phyloP scores from a whole-genome alignment of 2,113 vertebrate species.

The Apteryx owenii region DNA sequence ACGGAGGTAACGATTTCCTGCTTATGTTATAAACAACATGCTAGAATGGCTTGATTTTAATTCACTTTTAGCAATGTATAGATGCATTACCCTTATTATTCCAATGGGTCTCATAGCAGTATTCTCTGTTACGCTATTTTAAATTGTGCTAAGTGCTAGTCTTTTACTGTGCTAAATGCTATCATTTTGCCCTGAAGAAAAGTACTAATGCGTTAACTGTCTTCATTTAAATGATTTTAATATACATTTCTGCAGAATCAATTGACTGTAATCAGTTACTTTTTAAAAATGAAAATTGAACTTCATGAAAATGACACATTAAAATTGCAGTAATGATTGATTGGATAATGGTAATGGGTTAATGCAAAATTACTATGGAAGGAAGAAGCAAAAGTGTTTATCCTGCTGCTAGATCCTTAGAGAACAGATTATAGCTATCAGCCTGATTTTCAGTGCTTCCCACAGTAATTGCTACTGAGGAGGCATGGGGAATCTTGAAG shows the following conservation, averaged over 20 bases:
- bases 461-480: slow-evolving; percentile 77
- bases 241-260: slow-evolving; percentile 42
- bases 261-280: slow-evolving; percentile 56
- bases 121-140: neutral
- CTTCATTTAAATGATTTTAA: slow-evolving; percentile 57
- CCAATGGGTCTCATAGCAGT: neutral
- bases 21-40: neutral
- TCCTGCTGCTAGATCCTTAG: slow-evolving; percentile 66
- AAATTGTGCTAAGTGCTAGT: neutral
- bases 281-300: slow-evolving; percentile 59
- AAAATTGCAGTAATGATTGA: slow-evolving; percentile 70
- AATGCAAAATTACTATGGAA: slow-evolving; percentile 67
- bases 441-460: slow-evolving; percentile 74
- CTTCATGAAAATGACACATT: slow-evolving; percentile 35
- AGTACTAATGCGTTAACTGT: slow-evolving; percentile 56
- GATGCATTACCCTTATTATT: neutral
- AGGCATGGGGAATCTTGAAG: slow-evolving; percentile 72
- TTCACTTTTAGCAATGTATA: neutral
- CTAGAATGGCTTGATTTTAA: neutral
- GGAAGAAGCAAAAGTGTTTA: slow-evolving; percentile 62
- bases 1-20: neutral
- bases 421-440: slow-evolving; percentile 67
- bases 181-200: neutral
- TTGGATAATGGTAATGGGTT: slow-evolving; percentile 66
- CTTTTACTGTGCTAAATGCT: neutral